phyloP scores from a whole-genome alignment of 2,888 invertebrate species.

The Zygaena filipendulae region DNA sequence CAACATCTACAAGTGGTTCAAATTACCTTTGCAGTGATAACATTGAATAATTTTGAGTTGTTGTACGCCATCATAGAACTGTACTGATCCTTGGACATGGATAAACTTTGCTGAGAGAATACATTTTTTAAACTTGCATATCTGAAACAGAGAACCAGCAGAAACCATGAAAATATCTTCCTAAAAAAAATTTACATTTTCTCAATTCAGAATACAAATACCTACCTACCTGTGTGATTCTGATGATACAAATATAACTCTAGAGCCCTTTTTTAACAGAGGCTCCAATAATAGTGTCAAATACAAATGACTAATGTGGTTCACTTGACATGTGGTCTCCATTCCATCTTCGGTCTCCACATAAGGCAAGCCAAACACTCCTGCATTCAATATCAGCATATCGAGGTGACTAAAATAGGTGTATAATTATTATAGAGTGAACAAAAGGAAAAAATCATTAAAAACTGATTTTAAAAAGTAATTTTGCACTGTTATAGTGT shows the following conservation, averaged over 20 bases:
- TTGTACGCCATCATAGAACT: conserved; percentile 90
- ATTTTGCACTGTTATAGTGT: conserved; percentile 16
- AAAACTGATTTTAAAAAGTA: too few relatives aligned
- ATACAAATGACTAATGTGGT: conserved; percentile 86
- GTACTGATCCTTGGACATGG: conserved; percentile 76
- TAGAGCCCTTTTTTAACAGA: conserved; percentile 72
- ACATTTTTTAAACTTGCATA: conserved; percentile 58
- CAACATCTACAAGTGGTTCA: too few relatives aligned
- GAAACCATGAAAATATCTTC: too few relatives aligned
- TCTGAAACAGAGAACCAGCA: too few relatives aligned
- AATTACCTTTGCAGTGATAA: conserved; percentile 81
- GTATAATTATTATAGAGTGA: conserved; percentile 2
- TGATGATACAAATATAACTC: conserved; percentile 89
- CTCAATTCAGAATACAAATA: too few relatives aligned
- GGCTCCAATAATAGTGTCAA: conserved; percentile 80
- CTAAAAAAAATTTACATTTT: too few relatives aligned
- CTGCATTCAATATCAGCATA: conserved; percentile 84
- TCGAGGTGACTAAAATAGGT: conserved; percentile 71
- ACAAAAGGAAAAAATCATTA: conserved; percentile 26
- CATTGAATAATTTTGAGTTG: conserved; percentile 89
- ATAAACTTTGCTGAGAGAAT: conserved; percentile 70
- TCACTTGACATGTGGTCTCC: conserved; percentile 87
- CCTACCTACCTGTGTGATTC: conserved; percentile 83
- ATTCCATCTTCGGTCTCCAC: conserved; percentile 78
- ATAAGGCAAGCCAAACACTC: conserved; percentile 80